Base-by-base conservation (phyloP, 2,113 vertebrate species). In the Harpagus bidentatus region DNA sequence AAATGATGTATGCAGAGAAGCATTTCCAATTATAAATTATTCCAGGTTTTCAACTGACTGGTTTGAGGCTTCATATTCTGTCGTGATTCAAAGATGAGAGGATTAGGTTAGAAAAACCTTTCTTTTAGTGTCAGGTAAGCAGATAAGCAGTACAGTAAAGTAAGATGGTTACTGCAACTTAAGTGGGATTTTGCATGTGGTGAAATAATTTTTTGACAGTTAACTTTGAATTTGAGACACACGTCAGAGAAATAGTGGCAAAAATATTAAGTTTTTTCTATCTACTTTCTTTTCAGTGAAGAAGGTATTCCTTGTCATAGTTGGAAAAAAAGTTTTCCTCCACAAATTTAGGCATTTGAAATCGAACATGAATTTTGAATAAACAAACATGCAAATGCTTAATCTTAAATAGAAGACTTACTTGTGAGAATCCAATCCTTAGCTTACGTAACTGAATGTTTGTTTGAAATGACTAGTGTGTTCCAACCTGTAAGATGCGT, bases 11-110 rank as follows among this genome's bases (percentile, higher is more conserved):
- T 89, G 69, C 61, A 81, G 40, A 77, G 77, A 72, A 95, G 47
- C 56, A 43, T 88, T 92, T 93, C 50, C n/a, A 80, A 69, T 71
- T 88, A 43, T 55, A 77, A 94, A 83, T 88, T 90, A 93, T 82
- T 91, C 80, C 73, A 52, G 13, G 40, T 85, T 93, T 92, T 87
- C 88, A 93, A 3, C 69, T n/a, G 82, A 45, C 66, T 86, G 62
- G 43, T 89, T 90, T 80, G 61, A 84, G 34, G 36, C 63, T 87
- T 86, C 66, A 63, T 90, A 79, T n/a, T 82, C 62, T 84, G 52
- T 72, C 76, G 32, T 47, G 56, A 85, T 52, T 77, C 58, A 58
- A 43, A 96, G 43, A 66, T 67, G 63, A 92, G 71, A 90, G 55
- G 84, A 87, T 84, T 86, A 88, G 28, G 31, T 76, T 91, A 85